Evolutionary conservation across 2,113 vertebrate species (phyloP), one percentile per base, ranked within the genome.

Genomic region (Cyphomyrus discorhynchus): DNA sequence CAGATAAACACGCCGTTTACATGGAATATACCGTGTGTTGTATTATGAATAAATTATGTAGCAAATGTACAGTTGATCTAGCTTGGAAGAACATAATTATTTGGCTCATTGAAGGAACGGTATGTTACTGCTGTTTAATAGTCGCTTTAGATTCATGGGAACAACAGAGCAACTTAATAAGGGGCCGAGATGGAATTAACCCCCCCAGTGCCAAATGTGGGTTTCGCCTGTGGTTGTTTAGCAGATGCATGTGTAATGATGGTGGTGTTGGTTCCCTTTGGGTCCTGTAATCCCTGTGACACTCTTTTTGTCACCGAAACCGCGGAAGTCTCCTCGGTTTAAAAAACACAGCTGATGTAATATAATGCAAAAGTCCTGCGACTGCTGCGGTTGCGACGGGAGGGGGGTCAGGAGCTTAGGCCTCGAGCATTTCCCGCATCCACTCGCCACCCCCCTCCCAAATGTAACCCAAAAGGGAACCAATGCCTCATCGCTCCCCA

Each of bases 21-120:
- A 86, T 86, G 35, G 56, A 90, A 85, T 80, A 80, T 74, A 90
- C 56, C 89, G 47, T 66, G 49, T 89, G 89, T 89, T 89, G 77
- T 89, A 83, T 85, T 77, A 52, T 84, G 80, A 89, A 89, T 85
- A 84, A 85, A 84, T 89, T 89, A 89, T 89, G 80, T 62, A 35
- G 52, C 80, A 47, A 56, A 85, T 83, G 74, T 77, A 89, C 66
- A 77, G 50, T 47, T 82, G 80, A 58, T 58, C 42, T 66, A 31
- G 58, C n/a, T 31, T 46, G 82, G 80, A 62, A 66, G 82, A 62
- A 50, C 47, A 42, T 89, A 66, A 66, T 89, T 86, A 86, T 66
- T 86, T 56, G 46, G 89, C 47, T 66, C 24, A 86, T 86, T 89
- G 52, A 86, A 47, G 52, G 83, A 15, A 84, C 27, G 52, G 89